These are phyloP conservation scores for Phoenicopterus ruber DNA, from an alignment of 2,113 vertebrate genomes.

Conservation along the genomic window DNA sequence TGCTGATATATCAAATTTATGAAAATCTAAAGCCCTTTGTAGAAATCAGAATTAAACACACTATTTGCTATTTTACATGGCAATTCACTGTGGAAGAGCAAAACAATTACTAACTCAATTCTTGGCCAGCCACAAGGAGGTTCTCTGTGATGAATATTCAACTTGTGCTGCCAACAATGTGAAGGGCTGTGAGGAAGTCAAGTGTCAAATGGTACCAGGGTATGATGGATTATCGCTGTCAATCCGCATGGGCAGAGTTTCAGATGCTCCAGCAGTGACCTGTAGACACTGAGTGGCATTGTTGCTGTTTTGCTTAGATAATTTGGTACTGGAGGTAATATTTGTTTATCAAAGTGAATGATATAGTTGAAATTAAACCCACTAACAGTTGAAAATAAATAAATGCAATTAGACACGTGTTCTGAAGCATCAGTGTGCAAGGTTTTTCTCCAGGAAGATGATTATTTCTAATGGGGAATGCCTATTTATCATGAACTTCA, in stretches of 20 bases:
- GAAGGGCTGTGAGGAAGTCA: neutral
- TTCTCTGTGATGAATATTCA: neutral
- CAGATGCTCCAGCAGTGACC: neutral
- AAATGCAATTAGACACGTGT: neutral
- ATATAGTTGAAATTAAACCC: neutral
- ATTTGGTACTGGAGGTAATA: neutral
- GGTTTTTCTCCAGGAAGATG: neutral
- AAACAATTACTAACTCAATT: neutral
- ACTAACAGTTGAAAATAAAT: neutral
- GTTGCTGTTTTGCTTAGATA: neutral
- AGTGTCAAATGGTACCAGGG: neutral
- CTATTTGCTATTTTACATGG: neutral
- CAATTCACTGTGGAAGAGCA: neutral
- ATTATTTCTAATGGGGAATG: neutral
- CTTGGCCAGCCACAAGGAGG: neutral
- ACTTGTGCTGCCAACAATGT: neutral
- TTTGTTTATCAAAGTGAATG: neutral
- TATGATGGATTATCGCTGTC: neutral
- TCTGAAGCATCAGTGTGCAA: neutral
- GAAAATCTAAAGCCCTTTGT: neutral
- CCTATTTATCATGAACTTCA: neutral
- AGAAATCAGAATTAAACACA: neutral
- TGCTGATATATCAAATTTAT: neutral
- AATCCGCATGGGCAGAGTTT: accelerated
- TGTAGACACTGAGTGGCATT: neutral